Conservation (phyloP, 2,113 vertebrate species). For the Labeo catla region DNA sequence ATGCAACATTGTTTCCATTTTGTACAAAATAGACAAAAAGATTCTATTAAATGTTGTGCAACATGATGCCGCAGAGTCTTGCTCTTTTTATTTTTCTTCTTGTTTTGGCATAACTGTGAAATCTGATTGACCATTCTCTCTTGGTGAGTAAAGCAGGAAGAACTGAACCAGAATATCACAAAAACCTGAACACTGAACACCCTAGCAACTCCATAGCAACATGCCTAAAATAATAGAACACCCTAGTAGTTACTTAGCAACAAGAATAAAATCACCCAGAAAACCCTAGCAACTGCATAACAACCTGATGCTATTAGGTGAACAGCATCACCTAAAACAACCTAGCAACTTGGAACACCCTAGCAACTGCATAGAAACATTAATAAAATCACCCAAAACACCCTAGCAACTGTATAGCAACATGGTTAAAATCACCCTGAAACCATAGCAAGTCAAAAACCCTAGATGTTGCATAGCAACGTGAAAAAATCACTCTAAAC, state of each 20-base stretch:
- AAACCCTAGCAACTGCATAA: no score
- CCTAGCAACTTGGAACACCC: neutral
- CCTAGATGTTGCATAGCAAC: no score
- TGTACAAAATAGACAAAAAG: slow-evolving; percentile 96
- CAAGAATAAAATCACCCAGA: no score
- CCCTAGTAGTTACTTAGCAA: no score
- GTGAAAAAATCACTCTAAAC: no score
- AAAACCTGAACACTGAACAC: neutral
- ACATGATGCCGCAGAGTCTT: slow-evolving; percentile 66
- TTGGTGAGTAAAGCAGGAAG: neutral
- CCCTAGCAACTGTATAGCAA: no score
- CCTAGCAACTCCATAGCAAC: neutral
- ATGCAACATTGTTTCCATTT: slow-evolving; percentile 94
- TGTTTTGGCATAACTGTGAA: neutral
- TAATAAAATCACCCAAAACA: neutral
- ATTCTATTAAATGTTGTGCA: slow-evolving; percentile 98
- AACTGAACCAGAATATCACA: neutral
- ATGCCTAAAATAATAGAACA: neutral
- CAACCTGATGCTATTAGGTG: no score
- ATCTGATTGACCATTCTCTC: neutral
- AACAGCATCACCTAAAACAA: no score
- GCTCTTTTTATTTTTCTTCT: neutral
- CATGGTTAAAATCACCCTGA: no score
- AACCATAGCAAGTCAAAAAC: no score
- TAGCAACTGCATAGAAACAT: neutral